A percentile compares a stretch with the other conserved stretches of the same genome.
These are phyloP conservation scores for Haemorhous mexicanus DNA, from an alignment of 2,113 vertebrate genomes.

Conservation along the genomic window DNA sequence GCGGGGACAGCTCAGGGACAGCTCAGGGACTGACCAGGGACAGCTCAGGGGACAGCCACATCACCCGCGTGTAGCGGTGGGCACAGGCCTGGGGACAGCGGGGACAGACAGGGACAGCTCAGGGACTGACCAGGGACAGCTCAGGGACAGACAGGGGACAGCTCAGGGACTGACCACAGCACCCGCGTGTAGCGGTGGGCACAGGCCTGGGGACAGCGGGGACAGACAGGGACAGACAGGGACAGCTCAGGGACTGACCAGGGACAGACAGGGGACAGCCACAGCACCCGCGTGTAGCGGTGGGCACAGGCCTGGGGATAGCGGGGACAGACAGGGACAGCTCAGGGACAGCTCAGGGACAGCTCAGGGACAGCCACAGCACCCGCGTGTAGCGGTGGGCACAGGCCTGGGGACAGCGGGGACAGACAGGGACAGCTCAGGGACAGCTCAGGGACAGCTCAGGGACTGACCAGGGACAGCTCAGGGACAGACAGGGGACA, in stretches of 20 bases:
- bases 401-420: background rate
- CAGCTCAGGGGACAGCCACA: background rate
- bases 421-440: no score
- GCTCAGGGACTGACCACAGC: background rate
- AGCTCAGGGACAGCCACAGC: background rate
- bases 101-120: no score
- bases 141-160: no score
- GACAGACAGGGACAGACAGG: background rate
- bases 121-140: no score
- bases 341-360: no score
- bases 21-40: no score
- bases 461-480: no score
- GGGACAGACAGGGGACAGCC: background rate
- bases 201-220: background rate
- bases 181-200: background rate
- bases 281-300: slow-evolving; percentile 63
- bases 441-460: no score
- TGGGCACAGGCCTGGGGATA: background rate
- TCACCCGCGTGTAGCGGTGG: slow-evolving; percentile 55
- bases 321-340: background rate
- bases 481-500: no score
- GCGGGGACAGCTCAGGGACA: background rate
- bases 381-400: slow-evolving; percentile 54
- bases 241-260: no score
- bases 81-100: background rate